Percentiles rank a stretch among this genome's conserved stretches.
These are phyloP conservation scores for Diarsia mendica DNA, from an alignment of 2,888 invertebrate genomes.

Conservation along the genomic window DNA sequence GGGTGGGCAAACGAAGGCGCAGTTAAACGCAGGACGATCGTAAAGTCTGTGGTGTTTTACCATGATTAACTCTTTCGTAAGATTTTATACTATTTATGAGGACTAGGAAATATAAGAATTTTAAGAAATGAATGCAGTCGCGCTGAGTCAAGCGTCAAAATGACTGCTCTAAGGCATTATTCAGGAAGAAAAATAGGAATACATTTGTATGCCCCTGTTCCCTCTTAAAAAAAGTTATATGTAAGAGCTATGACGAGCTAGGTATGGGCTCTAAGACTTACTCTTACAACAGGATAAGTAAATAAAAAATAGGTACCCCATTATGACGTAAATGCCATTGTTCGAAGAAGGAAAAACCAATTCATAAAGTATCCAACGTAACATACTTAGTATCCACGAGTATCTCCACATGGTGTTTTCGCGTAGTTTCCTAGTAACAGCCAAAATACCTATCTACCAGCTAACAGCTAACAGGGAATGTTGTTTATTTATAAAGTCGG, in stretches of 20 bases:
- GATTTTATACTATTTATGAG: not conserved
- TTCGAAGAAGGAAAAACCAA: conserved; percentile 29
- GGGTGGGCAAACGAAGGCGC: not conserved
- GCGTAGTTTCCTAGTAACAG: conserved; percentile 49
- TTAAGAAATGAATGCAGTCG: too few relatives aligned
- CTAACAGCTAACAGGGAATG: conserved; percentile 42
- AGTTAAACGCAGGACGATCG: not conserved
- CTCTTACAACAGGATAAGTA: not conserved
- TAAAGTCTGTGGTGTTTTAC: not conserved
- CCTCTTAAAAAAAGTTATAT: too few relatives aligned
- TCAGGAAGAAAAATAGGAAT: too few relatives aligned
- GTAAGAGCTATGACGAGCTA: not conserved
- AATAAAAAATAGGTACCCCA: not conserved
- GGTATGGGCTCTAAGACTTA: not conserved
- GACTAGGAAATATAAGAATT: too few relatives aligned
- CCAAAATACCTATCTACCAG: conserved; percentile 7
- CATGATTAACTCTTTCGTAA: not conserved
- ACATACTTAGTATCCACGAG: conserved; percentile 13
- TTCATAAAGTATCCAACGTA: conserved; percentile 8
- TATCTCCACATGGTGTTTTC: conserved; percentile 42
- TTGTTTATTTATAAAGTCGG: conserved; percentile 69
- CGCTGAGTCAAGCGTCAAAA: too few relatives aligned
- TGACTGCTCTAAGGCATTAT: too few relatives aligned
- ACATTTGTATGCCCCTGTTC: too few relatives aligned
- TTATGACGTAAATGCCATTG: not conserved